These are phyloP conservation scores for Ernsta delagoae DNA, from an alignment of 2,888 invertebrate species.

Conservation along the genomic window DNA sequence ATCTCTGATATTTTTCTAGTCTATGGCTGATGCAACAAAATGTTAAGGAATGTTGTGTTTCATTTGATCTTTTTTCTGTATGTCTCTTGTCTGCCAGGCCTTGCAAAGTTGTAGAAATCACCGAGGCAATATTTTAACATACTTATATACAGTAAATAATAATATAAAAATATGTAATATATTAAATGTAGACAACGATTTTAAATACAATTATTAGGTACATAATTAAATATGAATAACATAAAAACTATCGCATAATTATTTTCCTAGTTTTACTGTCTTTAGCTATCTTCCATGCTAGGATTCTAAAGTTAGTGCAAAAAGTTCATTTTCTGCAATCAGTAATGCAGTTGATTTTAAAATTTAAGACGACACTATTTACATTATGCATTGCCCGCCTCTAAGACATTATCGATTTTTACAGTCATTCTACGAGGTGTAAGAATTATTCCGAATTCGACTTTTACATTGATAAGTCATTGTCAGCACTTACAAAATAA, in stretches of 20 bases:
- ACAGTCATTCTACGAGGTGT: constrained; percentile 40
- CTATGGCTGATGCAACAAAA: constrained; percentile 45
- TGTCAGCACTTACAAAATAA: constrained; percentile 56
- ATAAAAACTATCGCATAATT: neutral
- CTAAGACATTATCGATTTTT: constrained; percentile 45
- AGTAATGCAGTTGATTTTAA: constrained; percentile 2
- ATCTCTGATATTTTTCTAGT: constrained; percentile 44
- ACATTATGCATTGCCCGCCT: constrained; percentile 28
- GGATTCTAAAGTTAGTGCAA: constrained; percentile 3
- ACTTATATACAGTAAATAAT: constrained; percentile 26
- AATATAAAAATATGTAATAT: constrained; percentile 4
- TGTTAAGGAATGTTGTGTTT: constrained; percentile 26
- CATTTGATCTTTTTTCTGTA: constrained; percentile 32
- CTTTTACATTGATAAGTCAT: constrained; percentile 40
- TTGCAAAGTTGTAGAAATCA: constrained; percentile 40
- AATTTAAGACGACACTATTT: constrained; percentile 22
- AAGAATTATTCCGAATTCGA: constrained; percentile 41
- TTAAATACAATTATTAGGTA: no score
- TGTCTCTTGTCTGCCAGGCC: constrained; percentile 32
- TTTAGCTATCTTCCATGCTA: constrained; percentile 18
- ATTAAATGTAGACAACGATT: no score
- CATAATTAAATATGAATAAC: no score
- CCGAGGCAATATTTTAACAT: constrained; percentile 40
- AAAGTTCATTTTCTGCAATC: constrained; percentile 9
- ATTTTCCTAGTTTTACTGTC: neutral